Conservation (phyloP, 2,888 invertebrate species). For the Dynastes hyllus region DNA sequence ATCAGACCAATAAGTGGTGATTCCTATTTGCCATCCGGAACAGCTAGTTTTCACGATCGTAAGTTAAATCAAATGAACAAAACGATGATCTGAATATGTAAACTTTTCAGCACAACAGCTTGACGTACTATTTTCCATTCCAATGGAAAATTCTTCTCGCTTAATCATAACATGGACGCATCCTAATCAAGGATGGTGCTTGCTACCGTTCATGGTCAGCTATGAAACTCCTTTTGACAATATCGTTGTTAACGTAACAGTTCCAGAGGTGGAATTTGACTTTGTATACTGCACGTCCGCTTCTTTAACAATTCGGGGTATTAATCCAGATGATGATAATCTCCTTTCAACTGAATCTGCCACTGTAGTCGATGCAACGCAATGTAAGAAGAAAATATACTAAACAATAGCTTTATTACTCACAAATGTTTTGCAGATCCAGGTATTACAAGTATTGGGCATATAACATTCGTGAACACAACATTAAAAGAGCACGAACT, state of each 20-base stretch:
- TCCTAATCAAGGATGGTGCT: neutral
- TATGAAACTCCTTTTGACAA: too few relatives aligned
- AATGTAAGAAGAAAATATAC: neutral
- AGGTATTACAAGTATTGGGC: too few relatives aligned
- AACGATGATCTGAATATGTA: neutral
- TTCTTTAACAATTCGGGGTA: neutral
- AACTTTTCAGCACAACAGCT: neutral
- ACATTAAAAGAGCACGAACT: too few relatives aligned
- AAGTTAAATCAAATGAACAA: neutral
- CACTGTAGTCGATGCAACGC: neutral
- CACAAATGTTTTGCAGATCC: too few relatives aligned
- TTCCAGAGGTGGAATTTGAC: too few relatives aligned
- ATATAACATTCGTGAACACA: too few relatives aligned
- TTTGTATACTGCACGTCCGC: too few relatives aligned
- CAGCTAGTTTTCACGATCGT: neutral
- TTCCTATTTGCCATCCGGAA: neutral
- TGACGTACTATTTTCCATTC: neutral
- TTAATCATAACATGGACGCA: neutral
- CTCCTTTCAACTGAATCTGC: neutral
- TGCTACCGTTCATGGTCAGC: neutral
- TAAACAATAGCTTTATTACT: too few relatives aligned
- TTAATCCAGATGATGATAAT: neutral
- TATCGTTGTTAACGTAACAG: too few relatives aligned
- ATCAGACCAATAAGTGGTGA: neutral
- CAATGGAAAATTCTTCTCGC: neutral